Base-by-base conservation (phyloP, 2,113 vertebrate species). In the Bubo blakistoni region DNA sequence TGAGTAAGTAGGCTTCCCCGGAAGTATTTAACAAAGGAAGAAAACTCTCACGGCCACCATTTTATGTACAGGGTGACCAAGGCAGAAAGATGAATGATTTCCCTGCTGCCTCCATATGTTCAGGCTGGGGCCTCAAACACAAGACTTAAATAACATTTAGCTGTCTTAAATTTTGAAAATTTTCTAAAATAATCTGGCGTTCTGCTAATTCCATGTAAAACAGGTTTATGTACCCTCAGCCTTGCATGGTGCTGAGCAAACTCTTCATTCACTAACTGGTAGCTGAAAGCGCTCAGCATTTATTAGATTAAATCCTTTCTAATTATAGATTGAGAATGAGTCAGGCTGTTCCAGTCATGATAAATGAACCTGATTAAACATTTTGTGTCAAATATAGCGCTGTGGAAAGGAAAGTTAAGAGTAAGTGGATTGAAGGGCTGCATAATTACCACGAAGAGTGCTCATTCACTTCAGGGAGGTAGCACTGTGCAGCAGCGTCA, bases 331-430 rank as follows among this genome's bases (percentile, higher is more conserved):
- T 67, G 32, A 55, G 81, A 91, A 94, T 96, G 97, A 97, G 89
- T 97, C 95, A 96, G 95, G 74, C 90, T 96, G 83, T 92, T 91
- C 88, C 86, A 96, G 92, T 92, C 86, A 94, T 83, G 90, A 97
- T 92, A 96, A 96, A 96, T 92, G 94, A 96, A 96, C 65, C 78
- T 91, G 90, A 97, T 97, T 94, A 96, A 97, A 94, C 81, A 76
- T 95, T 94, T 95, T 81, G 57, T 93, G 82, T 97, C 86, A 97
- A 95, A 96, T 92, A 90, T 95, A 97, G 94, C 88, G 47, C 90
- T 81, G 58, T 92, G 88, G 65, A 81, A 81, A 80, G 81, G 78
- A 90, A 95, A 90, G 62, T 81, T 74, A 86, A 94, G 63, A 89
- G 93, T 92, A 90, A 93, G 46, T 92, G 85, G 49, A 96, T 94